Percentiles rank a stretch among this genome's conserved stretches.
Conservation (phyloP, 2,113 vertebrate species). For the human (Homo sapiens) region DNA sequence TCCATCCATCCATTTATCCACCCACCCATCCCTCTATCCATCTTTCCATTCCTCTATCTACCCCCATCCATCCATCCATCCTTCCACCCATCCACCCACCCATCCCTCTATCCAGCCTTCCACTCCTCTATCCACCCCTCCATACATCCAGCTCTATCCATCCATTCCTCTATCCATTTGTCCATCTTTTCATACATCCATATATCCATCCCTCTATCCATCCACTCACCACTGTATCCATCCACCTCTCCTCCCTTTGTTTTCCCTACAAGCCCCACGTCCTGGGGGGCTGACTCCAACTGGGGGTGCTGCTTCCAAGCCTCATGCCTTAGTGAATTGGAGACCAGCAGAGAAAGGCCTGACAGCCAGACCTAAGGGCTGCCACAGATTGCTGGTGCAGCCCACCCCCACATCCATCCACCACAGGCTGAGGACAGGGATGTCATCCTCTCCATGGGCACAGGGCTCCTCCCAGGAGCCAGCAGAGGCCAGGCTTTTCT, state of each 20-base stretch:
- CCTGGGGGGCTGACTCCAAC: neutral
- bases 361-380: neutral
- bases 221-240: neutral
- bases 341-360: neutral
- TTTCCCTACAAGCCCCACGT: neutral
- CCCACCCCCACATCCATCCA: neutral
- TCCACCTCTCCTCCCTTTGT: neutral
- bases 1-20: no score
- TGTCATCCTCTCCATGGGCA: neutral
- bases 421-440: no score
- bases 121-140: neutral
- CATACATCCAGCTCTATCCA: neutral
- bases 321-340: neutral
- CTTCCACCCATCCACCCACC: neutral
- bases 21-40: accelerated
- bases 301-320: neutral
- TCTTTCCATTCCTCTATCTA: accelerated
- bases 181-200: no score
- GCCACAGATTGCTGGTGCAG: neutral
- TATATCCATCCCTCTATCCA: no score
- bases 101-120: no score
- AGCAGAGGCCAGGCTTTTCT: neutral
- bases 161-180: neutral
- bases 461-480: neutral
- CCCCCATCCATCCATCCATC: no score